Evolutionary conservation across 2,797 vertebrate genomes (phyloP), one percentile per base, ranked within the genome.

Genomic region (Chelon labrosus): DNA sequence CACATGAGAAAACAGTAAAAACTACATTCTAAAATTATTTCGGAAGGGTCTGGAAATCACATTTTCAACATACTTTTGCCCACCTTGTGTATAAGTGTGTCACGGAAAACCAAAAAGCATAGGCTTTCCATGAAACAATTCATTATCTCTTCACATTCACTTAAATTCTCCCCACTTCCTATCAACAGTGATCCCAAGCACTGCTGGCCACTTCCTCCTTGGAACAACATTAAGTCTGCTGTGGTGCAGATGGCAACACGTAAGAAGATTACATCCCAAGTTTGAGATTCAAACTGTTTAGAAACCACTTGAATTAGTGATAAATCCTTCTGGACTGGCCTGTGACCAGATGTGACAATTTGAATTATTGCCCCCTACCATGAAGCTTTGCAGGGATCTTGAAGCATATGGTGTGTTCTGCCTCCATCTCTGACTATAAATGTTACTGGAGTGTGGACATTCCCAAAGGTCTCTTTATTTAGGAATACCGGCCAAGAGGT

Each of bases 281-380:
- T 91, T 95, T 70, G 92, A 95, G 95, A 96, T 94, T 95, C 93
- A 92, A 94, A 95, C 90, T 94, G 94, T 97, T 97, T 96, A 94
- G 93, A 96, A 96, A 95, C 93, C 96, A 95, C 94, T 96, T 95
- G 95, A 95, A 96, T 94, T 95, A 94, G 91, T 93, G 95, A 96
- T 96, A 96, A 97, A 97, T 96, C 95, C 95, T 95, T 88, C 92
- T 96, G 94, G 95, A 96, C 94, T 94, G 93, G 93, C 92, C 93
- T 89, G 90, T 56, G 79, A 97, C 94, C 95, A 96, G 94, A 96
- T 97, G 96, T 97, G 97, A 98, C 96, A 96, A 94, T 93, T 93
- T 96, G 94, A 97, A 97, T 97, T 96, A 97, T 97, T 96, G 93
- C 93, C 93, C 90, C 92, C 95, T 94, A 96, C 94, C 92, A 95